Evolutionary conservation across 1,140 invertebrate species (phyloP).

Genomic region (Leptinotarsa defecta): DNA sequence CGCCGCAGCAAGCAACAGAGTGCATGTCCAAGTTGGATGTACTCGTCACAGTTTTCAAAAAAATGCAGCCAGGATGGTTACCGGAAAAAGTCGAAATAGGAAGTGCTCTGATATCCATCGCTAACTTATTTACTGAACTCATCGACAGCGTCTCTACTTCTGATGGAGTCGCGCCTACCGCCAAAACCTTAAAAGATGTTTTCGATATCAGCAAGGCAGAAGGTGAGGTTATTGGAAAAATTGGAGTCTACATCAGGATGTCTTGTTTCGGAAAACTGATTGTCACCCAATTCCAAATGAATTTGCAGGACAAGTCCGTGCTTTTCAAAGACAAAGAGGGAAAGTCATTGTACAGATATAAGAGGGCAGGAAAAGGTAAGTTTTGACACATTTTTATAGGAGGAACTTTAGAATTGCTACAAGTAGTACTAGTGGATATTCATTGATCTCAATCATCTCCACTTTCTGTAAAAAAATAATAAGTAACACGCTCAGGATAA

Average conservation of each 20-base stretch:
- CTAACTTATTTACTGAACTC: conserved; percentile 51
- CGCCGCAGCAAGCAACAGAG: conserved; percentile 46
- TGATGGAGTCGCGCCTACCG: conserved; percentile 40
- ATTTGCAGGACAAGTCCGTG: conserved; percentile 53
- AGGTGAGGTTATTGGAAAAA: conserved; percentile 58
- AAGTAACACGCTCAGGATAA: too few species aligned
- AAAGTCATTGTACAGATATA: conserved; percentile 52
- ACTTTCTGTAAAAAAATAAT: too few species aligned
- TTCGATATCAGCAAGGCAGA: conserved; percentile 60
- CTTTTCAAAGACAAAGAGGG: conserved; percentile 55
- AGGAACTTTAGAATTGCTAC: background rate
- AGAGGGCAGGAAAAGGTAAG: conserved; percentile 43
- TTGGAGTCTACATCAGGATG: conserved; percentile 62
- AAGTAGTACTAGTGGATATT: too few species aligned
- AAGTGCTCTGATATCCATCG: conserved; percentile 46
- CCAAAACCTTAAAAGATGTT: conserved; percentile 63
- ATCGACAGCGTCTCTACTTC: conserved; percentile 40
- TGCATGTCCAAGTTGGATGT: conserved; percentile 56
- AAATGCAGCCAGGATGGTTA: conserved; percentile 46
- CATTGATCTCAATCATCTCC: too few species aligned
- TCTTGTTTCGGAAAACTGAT: conserved; percentile 70
- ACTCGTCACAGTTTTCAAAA: conserved; percentile 53
- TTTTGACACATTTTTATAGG: background rate
- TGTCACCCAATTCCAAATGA: conserved; percentile 67
- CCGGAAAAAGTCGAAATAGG: conserved; percentile 52